These are phyloP conservation scores for Venusia cambrica DNA, from an alignment of 2,888 invertebrate species.

Conservation along the genomic window DNA sequence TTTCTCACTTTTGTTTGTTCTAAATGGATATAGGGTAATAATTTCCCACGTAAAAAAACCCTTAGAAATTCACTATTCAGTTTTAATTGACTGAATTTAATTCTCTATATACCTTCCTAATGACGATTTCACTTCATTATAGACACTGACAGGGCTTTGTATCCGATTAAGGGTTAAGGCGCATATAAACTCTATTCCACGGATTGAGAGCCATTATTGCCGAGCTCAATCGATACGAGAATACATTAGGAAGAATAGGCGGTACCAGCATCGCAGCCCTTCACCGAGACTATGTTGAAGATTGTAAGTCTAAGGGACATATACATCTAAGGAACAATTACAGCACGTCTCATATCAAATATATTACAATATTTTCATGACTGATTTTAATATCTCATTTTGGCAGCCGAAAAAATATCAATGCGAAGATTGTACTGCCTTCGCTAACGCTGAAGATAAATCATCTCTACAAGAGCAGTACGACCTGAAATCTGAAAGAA, in stretches of 20 bases:
- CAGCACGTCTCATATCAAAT: conserved; percentile 14
- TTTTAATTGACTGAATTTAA: too few species aligned
- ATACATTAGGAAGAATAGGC: conserved; percentile 28
- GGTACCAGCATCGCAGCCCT: conserved; percentile 19
- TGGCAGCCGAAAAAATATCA: conserved; percentile 31
- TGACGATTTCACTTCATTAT: too few species aligned
- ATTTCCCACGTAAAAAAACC: too few species aligned
- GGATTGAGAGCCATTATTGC: conserved; percentile 24
- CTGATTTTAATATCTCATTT: conserved; percentile 27
- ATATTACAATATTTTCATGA: conserved; percentile 24
- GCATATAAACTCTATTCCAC: conserved; percentile 23
- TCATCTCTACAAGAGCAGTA: conserved; percentile 16
- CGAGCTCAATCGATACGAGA: conserved; percentile 18
- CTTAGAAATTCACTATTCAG: too few species aligned
- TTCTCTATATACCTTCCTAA: too few species aligned
- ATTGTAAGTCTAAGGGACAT: conserved; percentile 14
- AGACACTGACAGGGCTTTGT: too few species aligned
- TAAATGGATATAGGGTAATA: too few species aligned
- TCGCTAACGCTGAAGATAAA: conserved; percentile 25
- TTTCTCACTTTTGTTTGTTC: too few species aligned
- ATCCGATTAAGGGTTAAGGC: too few species aligned
- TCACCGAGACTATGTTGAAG: conserved; percentile 16
- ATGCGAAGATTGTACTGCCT: conserved; percentile 30
- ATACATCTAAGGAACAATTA: too few species aligned
- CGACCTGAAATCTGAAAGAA: conserved; percentile 25